Evolutionary conservation across 2,888 invertebrate species (phyloP).

Genomic region (Lithophane socia): DNA sequence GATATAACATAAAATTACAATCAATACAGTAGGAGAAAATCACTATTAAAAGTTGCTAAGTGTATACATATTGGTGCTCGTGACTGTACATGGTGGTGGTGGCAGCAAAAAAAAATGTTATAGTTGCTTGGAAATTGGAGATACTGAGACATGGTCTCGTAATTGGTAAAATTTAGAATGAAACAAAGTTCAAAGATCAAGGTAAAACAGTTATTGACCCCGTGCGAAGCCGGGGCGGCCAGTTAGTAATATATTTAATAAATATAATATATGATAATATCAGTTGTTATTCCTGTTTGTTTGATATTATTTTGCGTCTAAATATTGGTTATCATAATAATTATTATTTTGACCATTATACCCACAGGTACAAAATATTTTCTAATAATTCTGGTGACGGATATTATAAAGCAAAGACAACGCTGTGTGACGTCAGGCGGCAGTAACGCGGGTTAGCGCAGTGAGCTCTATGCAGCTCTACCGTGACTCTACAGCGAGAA

Average conservation of each 20-base stretch:
- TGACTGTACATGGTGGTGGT: too few species aligned
- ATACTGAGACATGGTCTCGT: background rate
- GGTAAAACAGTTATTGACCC: background rate
- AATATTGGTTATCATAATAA: background rate
- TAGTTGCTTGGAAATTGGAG: background rate
- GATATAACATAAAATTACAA: too few species aligned
- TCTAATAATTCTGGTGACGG: background rate
- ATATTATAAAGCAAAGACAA: constrained; percentile 16
- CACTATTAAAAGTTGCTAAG: too few species aligned
- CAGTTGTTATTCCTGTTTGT: background rate
- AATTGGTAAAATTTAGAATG: background rate
- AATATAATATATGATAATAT: too few species aligned
- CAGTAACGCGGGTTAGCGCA: constrained; percentile 40
- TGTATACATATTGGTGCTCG: too few species aligned
- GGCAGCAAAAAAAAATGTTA: background rate
- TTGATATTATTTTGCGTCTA: background rate
- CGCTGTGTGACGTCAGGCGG: constrained; percentile 24
- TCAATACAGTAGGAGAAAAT: too few species aligned
- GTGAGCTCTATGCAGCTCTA: constrained; percentile 28
- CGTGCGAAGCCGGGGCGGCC: too few species aligned
- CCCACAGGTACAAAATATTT: background rate
- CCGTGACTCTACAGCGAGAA: constrained; percentile 24
- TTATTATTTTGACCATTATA: background rate
- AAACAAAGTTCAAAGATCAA: background rate
- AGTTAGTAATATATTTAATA: too few species aligned